Evolutionary conservation across 2,888 invertebrate genomes (phyloP), one percentile per base, ranked within the genome.

Genomic region (Lampropteryx suffumata): DNA sequence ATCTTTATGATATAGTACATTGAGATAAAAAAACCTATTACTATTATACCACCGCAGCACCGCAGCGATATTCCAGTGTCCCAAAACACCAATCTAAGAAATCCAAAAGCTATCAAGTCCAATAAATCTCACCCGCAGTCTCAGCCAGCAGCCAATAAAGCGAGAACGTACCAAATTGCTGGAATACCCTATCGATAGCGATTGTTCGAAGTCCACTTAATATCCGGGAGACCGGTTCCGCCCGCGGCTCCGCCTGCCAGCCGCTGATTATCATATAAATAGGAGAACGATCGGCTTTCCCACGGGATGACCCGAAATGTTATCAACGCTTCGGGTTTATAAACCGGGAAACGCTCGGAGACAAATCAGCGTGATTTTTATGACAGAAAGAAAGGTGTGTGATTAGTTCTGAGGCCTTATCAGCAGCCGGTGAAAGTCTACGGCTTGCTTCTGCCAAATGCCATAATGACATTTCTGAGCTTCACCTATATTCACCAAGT

Each of bases 251-350:
- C 32, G 40, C 36, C 49, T 35, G 47, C 35, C 21, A 8, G 24
- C 55, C 55, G 53, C 58, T 61, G 64, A 76, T 75, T 76, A 76
- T 67, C 76, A 74, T 76, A 76, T 73, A 76, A 72, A 76, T 76
- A 64, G 75, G 64, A 62, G 67, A 69, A 61, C 61, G 65, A 73
- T 68, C 64, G 64, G 46, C 41, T 45, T 33, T 55, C 63, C 59
- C 59, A 34, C 37, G 61, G 62, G 64, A 62, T 42, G 43, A 48
- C 36, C 62, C 62, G 53, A 61, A 53, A 58, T 57, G 46, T 36
- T 59, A 58, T 53, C 57, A 51, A n/a, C 51, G 39, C 35, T 53
- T 49, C 44, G 36, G 54, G 54, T 21, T 57, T 59, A 53, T 26
- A 59, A 57, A 48, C 32, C 48, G 48, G 50, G 50, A 51, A 47